Percentiles rank a stretch among this genome's conserved stretches.
Evolutionary conservation across 2,888 invertebrate species (phyloP).

Genomic region (Andrena trimmerana): DNA sequence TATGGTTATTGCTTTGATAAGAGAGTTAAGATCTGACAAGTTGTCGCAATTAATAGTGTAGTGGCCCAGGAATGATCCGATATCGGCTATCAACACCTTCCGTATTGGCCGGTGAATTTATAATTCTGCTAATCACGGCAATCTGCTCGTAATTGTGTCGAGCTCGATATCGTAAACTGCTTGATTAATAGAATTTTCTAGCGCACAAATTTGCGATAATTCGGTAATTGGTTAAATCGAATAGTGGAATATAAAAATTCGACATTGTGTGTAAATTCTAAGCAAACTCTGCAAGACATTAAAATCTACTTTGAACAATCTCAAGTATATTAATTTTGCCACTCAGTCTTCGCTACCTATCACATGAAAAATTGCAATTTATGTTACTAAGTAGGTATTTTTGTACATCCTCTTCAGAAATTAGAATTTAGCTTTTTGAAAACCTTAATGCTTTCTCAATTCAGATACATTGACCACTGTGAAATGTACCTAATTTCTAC

Average conservation of each 20-base stretch:
- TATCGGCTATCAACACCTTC: not conserved
- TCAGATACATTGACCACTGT: too few species aligned
- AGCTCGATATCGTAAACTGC: not conserved
- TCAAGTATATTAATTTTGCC: too few species aligned
- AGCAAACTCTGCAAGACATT: too few species aligned
- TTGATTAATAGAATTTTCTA: slow-evolving; percentile 28
- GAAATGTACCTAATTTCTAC: too few species aligned
- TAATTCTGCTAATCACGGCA: slow-evolving; percentile 27
- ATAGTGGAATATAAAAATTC: not conserved
- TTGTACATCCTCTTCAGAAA: too few species aligned
- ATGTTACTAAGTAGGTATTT: too few species aligned
- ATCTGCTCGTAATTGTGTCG: slow-evolving; percentile 10
- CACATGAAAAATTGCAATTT: too few species aligned
- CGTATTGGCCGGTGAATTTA: not conserved
- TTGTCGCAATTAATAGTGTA: not conserved
- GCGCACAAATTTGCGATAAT: slow-evolving; percentile 18
- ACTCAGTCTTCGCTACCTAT: too few species aligned
- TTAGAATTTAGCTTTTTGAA: too few species aligned
- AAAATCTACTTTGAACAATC: too few species aligned
- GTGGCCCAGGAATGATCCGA: not conserved
- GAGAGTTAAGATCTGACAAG: not conserved
- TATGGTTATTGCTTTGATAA: too few species aligned
- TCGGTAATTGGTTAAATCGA: slow-evolving; percentile 10
- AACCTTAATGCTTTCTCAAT: too few species aligned
- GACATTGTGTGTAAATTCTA: not conserved